phyloP scores from a whole-genome alignment of 1,140 invertebrate species.

The Streblospio benedicti region DNA sequence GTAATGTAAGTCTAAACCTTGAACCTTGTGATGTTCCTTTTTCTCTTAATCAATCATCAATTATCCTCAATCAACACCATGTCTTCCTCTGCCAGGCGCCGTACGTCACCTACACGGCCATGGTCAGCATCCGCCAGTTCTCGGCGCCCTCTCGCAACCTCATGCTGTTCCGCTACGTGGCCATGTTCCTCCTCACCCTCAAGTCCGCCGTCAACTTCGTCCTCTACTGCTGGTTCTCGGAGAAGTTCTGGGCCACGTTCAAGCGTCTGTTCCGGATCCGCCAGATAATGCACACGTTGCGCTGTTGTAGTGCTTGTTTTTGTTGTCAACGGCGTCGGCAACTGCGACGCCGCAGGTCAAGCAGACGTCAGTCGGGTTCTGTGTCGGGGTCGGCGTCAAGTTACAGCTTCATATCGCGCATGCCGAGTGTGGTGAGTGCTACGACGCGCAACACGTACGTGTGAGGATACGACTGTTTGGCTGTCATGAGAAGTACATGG shows the following conservation, averaged over 20 bases:
- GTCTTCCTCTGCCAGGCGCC: conserved; percentile 48
- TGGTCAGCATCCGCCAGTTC: conserved; percentile 48
- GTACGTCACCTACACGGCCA: conserved; percentile 52
- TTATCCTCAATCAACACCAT: too few relatives aligned
- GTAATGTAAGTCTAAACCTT: too few relatives aligned
- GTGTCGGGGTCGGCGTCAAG: too few relatives aligned
- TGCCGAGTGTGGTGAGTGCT: too few relatives aligned
- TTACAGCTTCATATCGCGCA: too few relatives aligned
- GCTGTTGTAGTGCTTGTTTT: not conserved
- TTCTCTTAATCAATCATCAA: too few relatives aligned
- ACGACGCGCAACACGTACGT: too few relatives aligned
- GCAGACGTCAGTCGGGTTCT: too few relatives aligned
- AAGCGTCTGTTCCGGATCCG: conserved; percentile 55
- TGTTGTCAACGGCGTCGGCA: not conserved
- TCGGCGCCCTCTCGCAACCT: not conserved
- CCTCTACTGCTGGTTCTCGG: conserved; percentile 66
- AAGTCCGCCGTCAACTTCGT: conserved; percentile 66
- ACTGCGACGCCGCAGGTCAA: too few relatives aligned
- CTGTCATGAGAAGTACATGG: too few relatives aligned
- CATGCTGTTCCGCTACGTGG: conserved; percentile 10
- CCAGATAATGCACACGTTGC: not conserved
- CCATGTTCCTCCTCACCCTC: conserved; percentile 59
- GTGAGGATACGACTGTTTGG: too few relatives aligned
- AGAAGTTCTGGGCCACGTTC: conserved; percentile 67
- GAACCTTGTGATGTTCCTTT: too few relatives aligned